Percentiles rank a stretch among this genome's conserved stretches.
These are phyloP conservation scores for Leiothrix lutea DNA, from an alignment of 2,113 vertebrate species.

Conservation along the genomic window DNA sequence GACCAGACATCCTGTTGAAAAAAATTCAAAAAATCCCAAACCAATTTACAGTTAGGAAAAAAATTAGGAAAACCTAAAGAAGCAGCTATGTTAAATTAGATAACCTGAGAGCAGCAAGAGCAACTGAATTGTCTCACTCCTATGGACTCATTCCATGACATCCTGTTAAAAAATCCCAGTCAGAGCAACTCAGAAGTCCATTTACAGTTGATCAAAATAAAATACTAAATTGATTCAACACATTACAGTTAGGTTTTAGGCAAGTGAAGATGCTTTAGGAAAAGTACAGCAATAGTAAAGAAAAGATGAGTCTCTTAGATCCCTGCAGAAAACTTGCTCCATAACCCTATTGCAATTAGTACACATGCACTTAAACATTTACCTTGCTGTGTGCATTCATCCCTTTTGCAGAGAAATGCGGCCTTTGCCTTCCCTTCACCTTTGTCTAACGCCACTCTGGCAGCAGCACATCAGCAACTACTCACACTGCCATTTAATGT, in stretches of 20 bases:
- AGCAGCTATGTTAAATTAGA: background rate
- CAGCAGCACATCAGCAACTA: background rate
- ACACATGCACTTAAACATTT: background rate
- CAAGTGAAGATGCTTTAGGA: background rate
- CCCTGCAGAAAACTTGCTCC: background rate
- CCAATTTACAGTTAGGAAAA: background rate
- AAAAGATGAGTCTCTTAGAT: background rate
- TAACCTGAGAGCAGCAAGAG: background rate
- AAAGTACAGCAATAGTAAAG: background rate
- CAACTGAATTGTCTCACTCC: background rate
- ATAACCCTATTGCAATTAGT: background rate
- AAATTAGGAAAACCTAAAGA: background rate
- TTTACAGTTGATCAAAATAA: background rate
- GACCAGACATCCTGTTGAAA: slow-evolving; percentile 84
- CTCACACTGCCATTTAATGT: background rate
- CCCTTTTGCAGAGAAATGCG: background rate
- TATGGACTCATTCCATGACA: background rate
- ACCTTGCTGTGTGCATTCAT: background rate
- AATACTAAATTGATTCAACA: background rate
- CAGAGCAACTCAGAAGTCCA: background rate
- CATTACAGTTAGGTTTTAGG: background rate
- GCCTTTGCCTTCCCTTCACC: background rate
- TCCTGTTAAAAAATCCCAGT: background rate
- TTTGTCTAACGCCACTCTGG: background rate
- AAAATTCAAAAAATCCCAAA: background rate